Percentiles rank a stretch among this genome's conserved stretches.
phyloP scores from a whole-genome alignment of 2,113 vertebrate genomes.

The Megaleporinus macrocephalus region DNA sequence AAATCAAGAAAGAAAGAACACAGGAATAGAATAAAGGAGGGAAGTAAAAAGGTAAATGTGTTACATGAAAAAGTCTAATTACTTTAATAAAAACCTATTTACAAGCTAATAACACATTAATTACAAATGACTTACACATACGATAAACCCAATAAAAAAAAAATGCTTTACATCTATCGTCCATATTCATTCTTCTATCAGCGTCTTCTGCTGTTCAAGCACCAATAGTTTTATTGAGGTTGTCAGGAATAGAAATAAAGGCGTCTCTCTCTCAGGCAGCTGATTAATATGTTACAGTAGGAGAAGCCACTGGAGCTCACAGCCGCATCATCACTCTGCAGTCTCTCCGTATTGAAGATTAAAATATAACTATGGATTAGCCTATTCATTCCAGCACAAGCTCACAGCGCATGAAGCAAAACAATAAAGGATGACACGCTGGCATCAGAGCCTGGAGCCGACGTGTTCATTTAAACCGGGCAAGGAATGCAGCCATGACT shows the following conservation, averaged over 20 bases:
- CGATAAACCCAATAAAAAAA: too few species aligned
- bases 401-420: slow-evolving; percentile 4
- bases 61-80: too few species aligned
- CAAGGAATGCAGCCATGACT: neutral
- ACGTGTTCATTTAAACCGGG: slow-evolving; percentile 18
- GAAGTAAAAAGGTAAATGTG: neutral
- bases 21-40: too few species aligned
- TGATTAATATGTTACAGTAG: slow-evolving; percentile 11
- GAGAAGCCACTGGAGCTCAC: slow-evolving; percentile 4
- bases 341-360: slow-evolving; percentile 20
- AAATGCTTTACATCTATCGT: neutral
- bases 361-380: slow-evolving; percentile 15
- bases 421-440: slow-evolving; percentile 18
- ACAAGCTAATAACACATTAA: too few species aligned
- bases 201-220: neutral
- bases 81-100: too few species aligned
- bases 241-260: neutral
- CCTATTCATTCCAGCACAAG: neutral
- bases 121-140: too few species aligned
- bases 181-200: neutral
- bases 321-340: slow-evolving; percentile 23
- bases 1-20: neutral
- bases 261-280: neutral
- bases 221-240: neutral
- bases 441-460: slow-evolving; percentile 3